These are phyloP conservation scores for Acleris cristana DNA, from an alignment of 2,888 invertebrate genomes.

Conservation along the genomic window DNA sequence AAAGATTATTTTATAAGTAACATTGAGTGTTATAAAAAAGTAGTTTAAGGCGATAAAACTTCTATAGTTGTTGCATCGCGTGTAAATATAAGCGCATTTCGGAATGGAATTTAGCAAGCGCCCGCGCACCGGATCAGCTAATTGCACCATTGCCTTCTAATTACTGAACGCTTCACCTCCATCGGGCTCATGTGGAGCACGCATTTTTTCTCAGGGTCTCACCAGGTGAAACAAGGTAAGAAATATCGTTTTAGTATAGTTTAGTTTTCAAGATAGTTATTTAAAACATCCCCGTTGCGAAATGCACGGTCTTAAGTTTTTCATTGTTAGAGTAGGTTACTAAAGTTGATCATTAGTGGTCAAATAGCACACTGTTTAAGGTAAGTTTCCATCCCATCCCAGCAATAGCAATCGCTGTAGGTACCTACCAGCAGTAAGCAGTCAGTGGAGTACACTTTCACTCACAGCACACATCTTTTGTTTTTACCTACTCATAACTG, in stretches of 20 bases:
- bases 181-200: slow-evolving; percentile 51
- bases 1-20: too few species aligned
- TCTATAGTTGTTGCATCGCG: slow-evolving; percentile 34
- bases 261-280: slow-evolving; percentile 49
- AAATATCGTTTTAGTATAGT: too few species aligned
- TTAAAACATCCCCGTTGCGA: slow-evolving; percentile 42
- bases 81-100: slow-evolving; percentile 45
- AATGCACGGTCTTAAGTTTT: too few species aligned
- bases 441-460: slow-evolving; percentile 63
- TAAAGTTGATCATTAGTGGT: background rate
- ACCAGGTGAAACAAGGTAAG: slow-evolving; percentile 45
- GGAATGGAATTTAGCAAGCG: slow-evolving; percentile 48
- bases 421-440: slow-evolving; percentile 42
- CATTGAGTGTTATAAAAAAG: background rate
- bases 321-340: too few species aligned
- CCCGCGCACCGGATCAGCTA: slow-evolving; percentile 52
- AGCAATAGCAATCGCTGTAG: background rate
- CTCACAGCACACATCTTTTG: slow-evolving; percentile 51
- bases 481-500: slow-evolving; percentile 36
- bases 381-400: background rate
- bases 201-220: slow-evolving; percentile 54
- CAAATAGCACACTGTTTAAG: background rate
- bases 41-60: slow-evolving; percentile 1
- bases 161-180: slow-evolving; percentile 53
- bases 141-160: slow-evolving; percentile 62